These are phyloP conservation scores for Nephrotoma appendiculata DNA, from an alignment of 2,888 invertebrate genomes.

Conservation along the genomic window DNA sequence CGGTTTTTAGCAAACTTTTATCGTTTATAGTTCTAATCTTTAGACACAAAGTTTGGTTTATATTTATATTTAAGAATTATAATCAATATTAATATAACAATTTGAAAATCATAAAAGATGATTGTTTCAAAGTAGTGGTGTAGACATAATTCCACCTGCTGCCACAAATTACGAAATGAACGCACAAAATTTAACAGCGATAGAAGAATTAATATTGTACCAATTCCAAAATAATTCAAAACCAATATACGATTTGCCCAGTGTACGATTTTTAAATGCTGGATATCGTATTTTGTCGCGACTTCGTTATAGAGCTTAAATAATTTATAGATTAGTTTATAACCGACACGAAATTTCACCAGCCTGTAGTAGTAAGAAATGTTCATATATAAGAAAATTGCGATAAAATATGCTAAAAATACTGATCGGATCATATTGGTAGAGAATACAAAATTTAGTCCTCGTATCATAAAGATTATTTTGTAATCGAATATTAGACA, in stretches of 20 bases:
- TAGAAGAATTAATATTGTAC: neutral
- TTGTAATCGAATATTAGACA: neutral
- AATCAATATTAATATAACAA: neutral
- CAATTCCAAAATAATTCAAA: neutral
- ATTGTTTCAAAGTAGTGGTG: neutral
- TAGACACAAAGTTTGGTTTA: neutral
- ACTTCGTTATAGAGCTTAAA: no score
- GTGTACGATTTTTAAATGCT: neutral
- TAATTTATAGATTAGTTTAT: no score
- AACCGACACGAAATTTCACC: no score
- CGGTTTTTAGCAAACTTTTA: neutral
- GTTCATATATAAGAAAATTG: no score
- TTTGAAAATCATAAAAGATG: neutral
- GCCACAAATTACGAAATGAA: neutral
- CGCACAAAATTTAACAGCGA: neutral
- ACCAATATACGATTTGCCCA: neutral
- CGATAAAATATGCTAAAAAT: no score
- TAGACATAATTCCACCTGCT: neutral
- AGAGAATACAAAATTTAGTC: no score
- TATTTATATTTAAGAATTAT: neutral
- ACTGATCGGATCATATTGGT: no score
- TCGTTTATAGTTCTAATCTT: neutral
- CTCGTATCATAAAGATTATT: neutral
- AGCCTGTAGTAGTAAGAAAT: no score
- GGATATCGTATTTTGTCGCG: neutral